These are phyloP conservation scores for Orestias chungarensis DNA, from an alignment of 2,797 vertebrate genomes.

Conservation along the genomic window DNA sequence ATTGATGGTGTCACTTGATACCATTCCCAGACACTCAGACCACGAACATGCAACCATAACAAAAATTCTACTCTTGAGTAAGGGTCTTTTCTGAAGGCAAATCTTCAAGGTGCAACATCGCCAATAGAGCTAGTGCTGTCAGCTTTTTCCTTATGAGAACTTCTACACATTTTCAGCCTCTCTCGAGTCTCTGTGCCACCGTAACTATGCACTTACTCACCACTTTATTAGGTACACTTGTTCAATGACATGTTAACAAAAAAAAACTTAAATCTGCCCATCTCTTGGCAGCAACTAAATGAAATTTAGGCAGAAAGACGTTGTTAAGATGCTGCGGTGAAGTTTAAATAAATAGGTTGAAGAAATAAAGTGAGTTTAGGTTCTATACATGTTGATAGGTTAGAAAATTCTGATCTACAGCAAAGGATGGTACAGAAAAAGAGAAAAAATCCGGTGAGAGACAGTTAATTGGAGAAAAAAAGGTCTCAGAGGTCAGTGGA, in stretches of 20 bases:
- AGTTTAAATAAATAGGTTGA: not conserved
- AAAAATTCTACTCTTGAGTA: slow-evolving; percentile 31
- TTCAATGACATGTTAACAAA: not conserved
- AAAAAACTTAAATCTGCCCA: not conserved
- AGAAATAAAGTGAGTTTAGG: not conserved
- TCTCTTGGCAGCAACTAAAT: not conserved
- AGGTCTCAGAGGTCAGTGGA: not conserved
- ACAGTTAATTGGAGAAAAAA: not conserved
- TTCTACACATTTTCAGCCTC: not conserved
- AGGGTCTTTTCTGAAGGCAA: slow-evolving; percentile 15
- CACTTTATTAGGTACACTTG: not conserved
- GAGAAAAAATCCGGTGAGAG: not conserved
- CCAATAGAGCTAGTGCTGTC: slow-evolving; percentile 18
- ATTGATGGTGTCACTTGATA: slow-evolving; percentile 46
- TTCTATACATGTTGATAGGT: not conserved
- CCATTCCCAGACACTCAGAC: slow-evolving; percentile 18
- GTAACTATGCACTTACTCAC: too few relatives aligned
- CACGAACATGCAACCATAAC: slow-evolving; percentile 2
- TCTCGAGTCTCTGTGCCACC: not conserved
- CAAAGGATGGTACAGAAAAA: not conserved
- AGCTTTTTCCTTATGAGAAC: slow-evolving; percentile 28
- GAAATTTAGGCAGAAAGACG: not conserved
- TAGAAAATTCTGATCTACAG: not conserved
- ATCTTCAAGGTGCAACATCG: slow-evolving; percentile 11
- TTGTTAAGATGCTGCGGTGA: not conserved